Conservation (phyloP, 2,113 vertebrate genomes). For the Panurus biarmicus region DNA sequence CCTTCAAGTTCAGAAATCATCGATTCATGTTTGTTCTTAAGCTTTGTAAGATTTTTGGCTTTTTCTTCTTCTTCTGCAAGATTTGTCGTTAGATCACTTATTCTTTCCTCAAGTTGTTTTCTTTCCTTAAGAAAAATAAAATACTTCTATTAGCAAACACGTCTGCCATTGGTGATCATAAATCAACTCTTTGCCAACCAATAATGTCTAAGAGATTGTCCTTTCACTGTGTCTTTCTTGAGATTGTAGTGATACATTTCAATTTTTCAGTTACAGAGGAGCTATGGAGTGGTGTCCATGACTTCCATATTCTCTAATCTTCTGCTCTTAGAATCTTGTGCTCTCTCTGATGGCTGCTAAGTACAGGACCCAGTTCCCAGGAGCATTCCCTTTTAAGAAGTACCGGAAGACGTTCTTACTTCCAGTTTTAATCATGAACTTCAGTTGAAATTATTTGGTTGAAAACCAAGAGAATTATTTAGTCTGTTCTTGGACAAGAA, state of each 20-base stretch:
- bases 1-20: constrained; percentile 97
- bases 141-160: neutral
- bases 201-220: neutral
- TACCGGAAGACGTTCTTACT: neutral
- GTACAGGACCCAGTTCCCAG: neutral
- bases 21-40: constrained; percentile 93
- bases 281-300: neutral
- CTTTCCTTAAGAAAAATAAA: constrained; percentile 74
- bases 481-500: neutral
- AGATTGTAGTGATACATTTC: neutral
- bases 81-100: constrained; percentile 87
- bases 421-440: neutral
- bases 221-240: neutral
- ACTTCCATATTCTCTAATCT: neutral
- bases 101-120: constrained; percentile 87
- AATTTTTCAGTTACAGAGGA: neutral
- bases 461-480: neutral
- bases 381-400: neutral
- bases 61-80: constrained; percentile 95
- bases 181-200: neutral
- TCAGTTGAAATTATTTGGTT: neutral
- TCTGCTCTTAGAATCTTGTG: neutral
- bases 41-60: constrained; percentile 90
- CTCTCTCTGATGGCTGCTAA: neutral
- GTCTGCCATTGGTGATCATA: neutral